phyloP scores from a whole-genome alignment of 2,888 invertebrate genomes.

The Ormyrus pomaceus region DNA sequence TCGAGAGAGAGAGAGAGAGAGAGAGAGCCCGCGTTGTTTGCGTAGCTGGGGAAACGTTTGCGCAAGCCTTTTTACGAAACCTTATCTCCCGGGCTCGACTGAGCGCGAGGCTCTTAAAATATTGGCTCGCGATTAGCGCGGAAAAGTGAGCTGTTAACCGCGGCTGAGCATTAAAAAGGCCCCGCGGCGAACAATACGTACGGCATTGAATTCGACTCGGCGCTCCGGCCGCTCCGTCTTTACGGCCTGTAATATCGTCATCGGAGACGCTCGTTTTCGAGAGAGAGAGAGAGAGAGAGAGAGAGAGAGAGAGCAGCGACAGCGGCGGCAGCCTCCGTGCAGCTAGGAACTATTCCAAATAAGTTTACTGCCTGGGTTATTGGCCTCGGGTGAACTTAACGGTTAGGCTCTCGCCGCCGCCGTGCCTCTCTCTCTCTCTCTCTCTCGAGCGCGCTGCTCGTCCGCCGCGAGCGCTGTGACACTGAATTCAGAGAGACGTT shows the following conservation, averaged over 20 bases:
- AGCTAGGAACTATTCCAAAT: conserved; percentile 68
- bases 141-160: conserved; percentile 24
- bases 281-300: not conserved
- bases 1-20: too few relatives aligned
- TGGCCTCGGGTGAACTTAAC: conserved; percentile 74
- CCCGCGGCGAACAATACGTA: too few relatives aligned
- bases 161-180: too few relatives aligned
- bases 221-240: too few relatives aligned
- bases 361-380: conserved; percentile 72
- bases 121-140: conserved; percentile 19
- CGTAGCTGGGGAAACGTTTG: conserved; percentile 24
- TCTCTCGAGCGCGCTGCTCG: too few relatives aligned
- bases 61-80: not conserved
- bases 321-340: too few relatives aligned
- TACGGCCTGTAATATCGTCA: too few relatives aligned
- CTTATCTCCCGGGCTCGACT: conserved; percentile 3
- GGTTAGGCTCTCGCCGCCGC: conserved; percentile 62
- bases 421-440: conserved; percentile 55
- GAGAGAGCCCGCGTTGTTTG: not conserved
- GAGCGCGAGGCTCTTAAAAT: conserved; percentile 10
- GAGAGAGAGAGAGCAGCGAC: conserved; percentile 4
- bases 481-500: too few relatives aligned
- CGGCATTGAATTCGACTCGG: too few relatives aligned
- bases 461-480: conserved; percentile 32
- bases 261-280: too few relatives aligned